Evolutionary conservation across 2,888 invertebrate genomes (phyloP).

Genomic region (Strigamia transsilvanica): DNA sequence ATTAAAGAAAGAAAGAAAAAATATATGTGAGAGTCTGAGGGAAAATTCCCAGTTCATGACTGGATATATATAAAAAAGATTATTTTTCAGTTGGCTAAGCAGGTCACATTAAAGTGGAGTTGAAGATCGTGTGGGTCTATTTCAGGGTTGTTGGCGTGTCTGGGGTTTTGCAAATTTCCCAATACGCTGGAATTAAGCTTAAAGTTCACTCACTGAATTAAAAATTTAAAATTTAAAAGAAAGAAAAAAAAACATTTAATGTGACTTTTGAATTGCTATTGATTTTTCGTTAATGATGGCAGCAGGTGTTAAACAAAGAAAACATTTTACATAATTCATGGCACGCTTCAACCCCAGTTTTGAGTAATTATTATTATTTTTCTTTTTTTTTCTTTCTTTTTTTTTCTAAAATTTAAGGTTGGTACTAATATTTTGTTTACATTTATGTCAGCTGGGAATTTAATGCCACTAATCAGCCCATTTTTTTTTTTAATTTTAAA

Average conservation of each 20-base stretch:
- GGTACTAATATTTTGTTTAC: not conserved
- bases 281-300: constrained; percentile 11
- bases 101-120: constrained; percentile 21
- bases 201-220: not conserved
- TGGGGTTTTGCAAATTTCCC: not conserved
- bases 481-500: constrained; percentile 1
- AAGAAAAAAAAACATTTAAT: not conserved
- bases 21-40: not conserved
- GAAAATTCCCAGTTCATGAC: constrained; percentile 35
- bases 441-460: not conserved
- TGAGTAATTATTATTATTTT: constrained; percentile 35
- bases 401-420: not conserved
- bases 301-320: constrained; percentile 31
- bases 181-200: not conserved
- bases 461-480: not conserved
- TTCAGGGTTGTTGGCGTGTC: constrained; percentile 31
- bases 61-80: constrained; percentile 13
- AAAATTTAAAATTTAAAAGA: too few species aligned
- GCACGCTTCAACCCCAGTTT: constrained; percentile 9
- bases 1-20: not conserved
- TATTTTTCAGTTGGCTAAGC: constrained; percentile 18
- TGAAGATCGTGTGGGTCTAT: constrained; percentile 9
- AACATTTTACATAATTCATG: constrained; percentile 35
- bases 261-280: not conserved
- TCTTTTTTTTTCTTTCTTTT: constrained; percentile 7